Evolutionary conservation across 2,797 vertebrate genomes (phyloP).

Genomic region (Malacoctenus gilli): DNA sequence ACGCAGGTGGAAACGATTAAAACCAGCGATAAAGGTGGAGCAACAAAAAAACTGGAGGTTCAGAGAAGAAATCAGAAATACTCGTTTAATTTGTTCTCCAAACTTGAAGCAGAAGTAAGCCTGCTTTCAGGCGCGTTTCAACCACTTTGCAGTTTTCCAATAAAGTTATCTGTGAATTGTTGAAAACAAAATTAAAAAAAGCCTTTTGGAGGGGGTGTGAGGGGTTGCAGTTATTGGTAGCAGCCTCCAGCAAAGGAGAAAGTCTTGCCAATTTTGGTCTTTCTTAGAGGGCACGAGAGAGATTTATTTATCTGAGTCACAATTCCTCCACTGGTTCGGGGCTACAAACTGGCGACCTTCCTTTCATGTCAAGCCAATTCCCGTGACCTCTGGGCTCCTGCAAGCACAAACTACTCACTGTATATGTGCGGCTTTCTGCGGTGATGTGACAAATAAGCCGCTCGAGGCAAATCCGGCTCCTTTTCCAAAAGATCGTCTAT

Average conservation of each 20-base stretch:
- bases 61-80: too few relatives aligned
- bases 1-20: too few relatives aligned
- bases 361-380: slow-evolving; percentile 1
- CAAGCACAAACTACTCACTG: slow-evolving; percentile 16
- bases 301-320: neutral
- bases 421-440: slow-evolving; percentile 35
- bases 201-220: neutral
- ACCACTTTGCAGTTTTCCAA: neutral
- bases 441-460: slow-evolving; percentile 49
- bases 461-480: slow-evolving; percentile 57
- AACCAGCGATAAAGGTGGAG: too few relatives aligned
- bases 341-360: neutral
- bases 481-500: slow-evolving; percentile 48
- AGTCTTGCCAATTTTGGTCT: neutral
- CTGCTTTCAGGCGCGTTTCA: neutral
- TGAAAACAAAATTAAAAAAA: neutral
- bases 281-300: neutral
- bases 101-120: neutral
- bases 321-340: slow-evolving; percentile 3
- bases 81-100: neutral
- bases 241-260: neutral
- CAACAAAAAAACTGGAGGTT: too few relatives aligned
- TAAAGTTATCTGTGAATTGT: neutral
- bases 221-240: neutral
- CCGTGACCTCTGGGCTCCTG: slow-evolving; percentile 34